Base-by-base conservation (phyloP, 2,113 vertebrate genomes). In the Rhizomys pruinosus region DNA sequence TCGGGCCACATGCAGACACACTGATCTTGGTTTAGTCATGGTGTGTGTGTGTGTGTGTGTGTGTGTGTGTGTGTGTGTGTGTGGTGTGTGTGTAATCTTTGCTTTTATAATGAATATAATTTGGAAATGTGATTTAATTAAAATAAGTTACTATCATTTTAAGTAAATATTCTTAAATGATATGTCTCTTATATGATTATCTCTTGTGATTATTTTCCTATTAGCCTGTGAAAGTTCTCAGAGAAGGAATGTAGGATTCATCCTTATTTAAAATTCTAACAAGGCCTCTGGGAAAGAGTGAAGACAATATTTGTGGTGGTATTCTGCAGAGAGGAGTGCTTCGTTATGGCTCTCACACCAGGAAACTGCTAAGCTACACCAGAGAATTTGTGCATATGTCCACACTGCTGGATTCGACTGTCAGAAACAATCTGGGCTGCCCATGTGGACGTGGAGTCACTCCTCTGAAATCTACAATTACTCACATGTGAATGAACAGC, bases 401-500 rank as follows among this genome's bases (percentile, higher is more conserved):
- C 84, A 87, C 3, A 79, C 52, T 13, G 9, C 87, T 5, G 17
- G 86, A 68, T n/a, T 76, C 77, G 57, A 34, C 74, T 68, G 63
- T 20, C 52, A 69, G 34, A 94, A 88, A 68, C 81, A 68, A 63
- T 90, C 84, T 55, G 34, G 52, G 80, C 74, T 95, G 81, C 94
- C 88, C 68, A 0, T 15, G 20, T 61, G 89, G 84, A 89, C 90
- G 90, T 32, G 39, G 90, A 37, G 15, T n/a, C 61, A 15, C 64
- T 94, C 95, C 19, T 76, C 61, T 80, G 88, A 90, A 96, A 92
- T 93, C 92, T 88, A 92, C 92, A 89, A 73, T 94, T 94, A 94
- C 93, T 91, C 87, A 87, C 84, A 79, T 95, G 82, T 77, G 93
- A 96, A 95, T 92, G 39, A 96, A 81, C 7, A 29, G 66, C 79